phyloP scores from a whole-genome alignment of 1,140 invertebrate genomes.

The Arion vulgaris region DNA sequence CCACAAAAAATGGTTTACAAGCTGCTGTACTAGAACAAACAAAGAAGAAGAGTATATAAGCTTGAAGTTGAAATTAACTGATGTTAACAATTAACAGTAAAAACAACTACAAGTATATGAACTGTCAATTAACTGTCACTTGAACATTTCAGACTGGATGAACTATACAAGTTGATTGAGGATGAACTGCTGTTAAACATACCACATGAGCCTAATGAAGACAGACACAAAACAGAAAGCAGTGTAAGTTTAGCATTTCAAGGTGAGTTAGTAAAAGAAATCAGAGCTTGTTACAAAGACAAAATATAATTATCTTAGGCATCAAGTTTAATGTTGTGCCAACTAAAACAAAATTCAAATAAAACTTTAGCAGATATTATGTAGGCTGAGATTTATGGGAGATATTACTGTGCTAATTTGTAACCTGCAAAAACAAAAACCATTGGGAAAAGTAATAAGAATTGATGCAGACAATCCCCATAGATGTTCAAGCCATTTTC shows the following conservation, averaged over 20 bases:
- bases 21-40: background rate
- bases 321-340: background rate
- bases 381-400: too few relatives aligned
- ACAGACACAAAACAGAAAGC: background rate
- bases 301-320: background rate
- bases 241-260: background rate
- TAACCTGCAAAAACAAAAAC: background rate
- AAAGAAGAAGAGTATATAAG: background rate
- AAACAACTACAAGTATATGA: background rate
- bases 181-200: background rate
- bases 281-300: background rate
- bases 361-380: too few relatives aligned
- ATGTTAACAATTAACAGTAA: background rate
- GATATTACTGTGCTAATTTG: too few relatives aligned
- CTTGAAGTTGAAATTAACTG: background rate
- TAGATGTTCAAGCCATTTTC: background rate
- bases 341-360: too few relatives aligned
- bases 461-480: background rate
- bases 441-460: background rate
- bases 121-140: background rate
- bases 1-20: background rate
- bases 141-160: background rate
- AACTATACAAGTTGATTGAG: background rate
- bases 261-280: background rate
- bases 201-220: background rate